phyloP scores from a whole-genome alignment of 2,797 vertebrate genomes.

The Sardinella longiceps region DNA sequence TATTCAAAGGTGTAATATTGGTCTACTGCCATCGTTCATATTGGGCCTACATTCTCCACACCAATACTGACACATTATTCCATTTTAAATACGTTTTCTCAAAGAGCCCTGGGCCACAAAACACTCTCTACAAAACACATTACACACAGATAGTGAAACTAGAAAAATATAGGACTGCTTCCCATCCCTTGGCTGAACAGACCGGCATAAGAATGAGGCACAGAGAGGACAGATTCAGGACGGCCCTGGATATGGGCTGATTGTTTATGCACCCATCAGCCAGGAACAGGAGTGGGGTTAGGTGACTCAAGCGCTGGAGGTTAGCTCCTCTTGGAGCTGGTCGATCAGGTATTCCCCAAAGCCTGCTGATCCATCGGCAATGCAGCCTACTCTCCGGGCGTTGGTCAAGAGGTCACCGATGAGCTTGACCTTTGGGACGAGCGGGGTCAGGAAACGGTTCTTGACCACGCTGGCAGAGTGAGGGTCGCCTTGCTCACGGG shows the following conservation, averaged over 20 bases:
- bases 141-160: neutral
- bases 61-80: neutral
- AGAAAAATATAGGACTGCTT: neutral
- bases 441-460: conserved; percentile 69
- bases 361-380: conserved; percentile 60
- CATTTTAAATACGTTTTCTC: neutral
- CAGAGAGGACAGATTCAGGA: neutral
- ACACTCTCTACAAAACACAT: neutral
- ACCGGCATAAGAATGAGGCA: neutral
- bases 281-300: neutral
- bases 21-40: neutral
- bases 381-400: conserved; percentile 69
- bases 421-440: conserved; percentile 71
- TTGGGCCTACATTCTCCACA: neutral
- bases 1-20: neutral
- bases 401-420: conserved; percentile 72
- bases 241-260: neutral
- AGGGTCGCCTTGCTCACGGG: conserved; percentile 59
- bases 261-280: conserved; percentile 20
- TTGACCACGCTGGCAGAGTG: conserved; percentile 63
- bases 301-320: conserved; percentile 33
- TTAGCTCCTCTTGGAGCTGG: conserved; percentile 70
- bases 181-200: neutral
- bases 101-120: neutral
- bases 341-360: conserved; percentile 78